Conservation (phyloP, 2,797 vertebrate genomes). For the Gymnopithys bicolor region DNA sequence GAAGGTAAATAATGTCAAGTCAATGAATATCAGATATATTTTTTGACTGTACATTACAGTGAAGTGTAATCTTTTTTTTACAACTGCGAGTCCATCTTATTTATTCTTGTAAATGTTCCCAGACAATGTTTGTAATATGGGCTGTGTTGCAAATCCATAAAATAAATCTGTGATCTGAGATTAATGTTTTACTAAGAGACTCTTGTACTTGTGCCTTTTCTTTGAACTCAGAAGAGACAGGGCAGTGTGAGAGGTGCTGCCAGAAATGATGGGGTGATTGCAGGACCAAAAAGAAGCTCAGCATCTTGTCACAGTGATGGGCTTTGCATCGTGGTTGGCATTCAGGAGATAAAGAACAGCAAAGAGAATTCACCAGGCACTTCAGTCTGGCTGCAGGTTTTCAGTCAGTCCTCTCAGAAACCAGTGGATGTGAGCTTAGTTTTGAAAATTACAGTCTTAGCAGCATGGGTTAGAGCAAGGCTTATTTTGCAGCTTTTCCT, state of each 20-base stretch:
- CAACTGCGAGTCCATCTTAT: conserved; percentile 85
- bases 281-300: not conserved
- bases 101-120: conserved; percentile 87
- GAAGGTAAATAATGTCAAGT: conserved; percentile 83
- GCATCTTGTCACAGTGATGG: not conserved
- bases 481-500: not conserved
- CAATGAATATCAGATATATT: conserved; percentile 86
- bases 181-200: conserved; percentile 82
- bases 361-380: not conserved
- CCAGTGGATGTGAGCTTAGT: not conserved
- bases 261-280: not conserved
- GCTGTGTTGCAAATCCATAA: conserved; percentile 83
- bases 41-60: conserved; percentile 86
- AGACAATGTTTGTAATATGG: conserved; percentile 85
- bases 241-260: not conserved
- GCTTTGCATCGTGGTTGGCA: not conserved
- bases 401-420: not conserved
- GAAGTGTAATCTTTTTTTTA: conserved; percentile 85
- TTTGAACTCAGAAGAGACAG: not conserved
- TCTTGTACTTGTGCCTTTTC: conserved; percentile 72
- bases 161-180: conserved; percentile 84
- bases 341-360: not conserved
- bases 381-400: not conserved
- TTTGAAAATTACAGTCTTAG: not conserved
- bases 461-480: not conserved